Evolutionary conservation across 2,888 invertebrate genomes (phyloP).

Genomic region (Hirtodrosophila confusa): DNA sequence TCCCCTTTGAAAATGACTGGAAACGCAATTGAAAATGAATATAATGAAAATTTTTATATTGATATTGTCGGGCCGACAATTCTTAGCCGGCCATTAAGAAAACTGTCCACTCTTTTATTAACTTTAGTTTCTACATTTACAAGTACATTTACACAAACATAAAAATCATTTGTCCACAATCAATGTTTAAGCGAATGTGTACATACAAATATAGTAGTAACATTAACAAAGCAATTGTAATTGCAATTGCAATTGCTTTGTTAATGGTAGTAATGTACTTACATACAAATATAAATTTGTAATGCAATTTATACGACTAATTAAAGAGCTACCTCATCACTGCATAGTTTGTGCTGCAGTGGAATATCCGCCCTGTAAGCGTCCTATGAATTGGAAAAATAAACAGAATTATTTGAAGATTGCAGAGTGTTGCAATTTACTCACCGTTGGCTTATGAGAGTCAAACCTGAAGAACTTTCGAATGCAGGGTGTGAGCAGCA

Average conservation of each 20-base stretch:
- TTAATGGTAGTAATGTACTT: no score
- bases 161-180: not conserved
- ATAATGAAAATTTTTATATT: no score
- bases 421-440: not conserved
- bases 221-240: no score
- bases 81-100: no score
- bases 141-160: not conserved
- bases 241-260: no score
- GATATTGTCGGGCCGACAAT: no score
- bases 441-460: conserved; percentile 33
- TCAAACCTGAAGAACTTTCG: conserved; percentile 63
- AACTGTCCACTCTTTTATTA: not conserved
- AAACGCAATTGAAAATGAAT: not conserved
- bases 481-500: conserved; percentile 87
- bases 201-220: no score
- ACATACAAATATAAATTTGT: not conserved
- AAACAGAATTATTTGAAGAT: not conserved
- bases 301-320: not conserved
- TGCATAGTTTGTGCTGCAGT: conserved; percentile 59
- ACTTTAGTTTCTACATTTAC: not conserved
- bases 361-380: conserved; percentile 70
- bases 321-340: conserved; percentile 77
- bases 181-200: no score
- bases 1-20: no score
- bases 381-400: conserved; percentile 53